Percentiles rank a stretch among this genome's conserved stretches.
These are phyloP conservation scores for Mallateleia sp. DNA, from an alignment of 2,888 invertebrate species.

Conservation along the genomic window DNA sequence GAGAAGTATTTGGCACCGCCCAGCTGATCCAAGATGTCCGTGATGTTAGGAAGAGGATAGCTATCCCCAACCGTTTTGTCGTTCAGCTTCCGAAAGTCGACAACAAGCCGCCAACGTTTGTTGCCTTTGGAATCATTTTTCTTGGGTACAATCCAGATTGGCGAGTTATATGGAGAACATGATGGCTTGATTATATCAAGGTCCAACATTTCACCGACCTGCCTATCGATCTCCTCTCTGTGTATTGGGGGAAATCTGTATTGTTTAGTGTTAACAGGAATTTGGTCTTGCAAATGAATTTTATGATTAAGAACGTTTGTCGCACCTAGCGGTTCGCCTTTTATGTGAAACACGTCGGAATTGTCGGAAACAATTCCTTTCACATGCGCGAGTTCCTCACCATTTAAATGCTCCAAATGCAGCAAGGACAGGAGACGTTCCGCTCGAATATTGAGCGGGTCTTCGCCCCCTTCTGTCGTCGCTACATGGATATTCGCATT, in stretches of 20 bases:
- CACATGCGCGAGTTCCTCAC: background rate
- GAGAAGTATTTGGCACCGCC: conserved; percentile 77
- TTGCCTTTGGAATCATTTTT: conserved; percentile 64
- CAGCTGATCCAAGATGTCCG: conserved; percentile 80
- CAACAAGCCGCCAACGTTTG: conserved; percentile 47
- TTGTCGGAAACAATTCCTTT: background rate
- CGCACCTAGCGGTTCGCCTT: background rate
- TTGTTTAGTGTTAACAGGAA: background rate
- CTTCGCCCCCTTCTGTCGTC: too few species aligned
- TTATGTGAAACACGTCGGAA: background rate
- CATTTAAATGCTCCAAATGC: background rate
- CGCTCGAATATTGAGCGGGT: too few species aligned
- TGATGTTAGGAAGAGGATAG: conserved; percentile 77
- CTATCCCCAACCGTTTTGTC: conserved; percentile 53
- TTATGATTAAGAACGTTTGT: too few species aligned
- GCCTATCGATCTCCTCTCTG: conserved; percentile 30
- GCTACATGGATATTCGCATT: too few species aligned
- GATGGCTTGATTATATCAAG: background rate
- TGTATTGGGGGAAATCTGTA: conserved; percentile 38
- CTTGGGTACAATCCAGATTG: background rate
- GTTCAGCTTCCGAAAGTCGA: conserved; percentile 63
- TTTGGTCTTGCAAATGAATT: too few species aligned
- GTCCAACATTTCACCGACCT: conserved; percentile 1
- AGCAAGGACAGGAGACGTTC: background rate
- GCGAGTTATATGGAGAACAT: background rate